A percentile compares a stretch with the other conserved stretches of the same genome.
Conservation (phyloP, 2,113 vertebrate genomes). For the Pheucticus melanocephalus region DNA sequence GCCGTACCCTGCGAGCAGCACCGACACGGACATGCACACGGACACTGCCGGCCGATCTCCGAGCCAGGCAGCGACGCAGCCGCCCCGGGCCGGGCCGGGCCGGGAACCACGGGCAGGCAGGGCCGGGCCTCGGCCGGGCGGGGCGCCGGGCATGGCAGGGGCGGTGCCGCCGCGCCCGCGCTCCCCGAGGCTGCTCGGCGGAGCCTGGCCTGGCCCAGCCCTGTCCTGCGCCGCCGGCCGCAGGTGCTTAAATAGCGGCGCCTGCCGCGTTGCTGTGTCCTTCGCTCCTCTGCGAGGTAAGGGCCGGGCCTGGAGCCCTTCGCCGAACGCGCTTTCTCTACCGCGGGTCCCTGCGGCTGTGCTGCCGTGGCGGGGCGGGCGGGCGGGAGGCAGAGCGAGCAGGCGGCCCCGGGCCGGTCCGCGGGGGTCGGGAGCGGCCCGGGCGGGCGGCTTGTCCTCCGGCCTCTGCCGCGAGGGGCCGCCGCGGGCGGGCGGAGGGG, state of each 20-base stretch:
- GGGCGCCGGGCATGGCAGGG: neutral
- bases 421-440: neutral
- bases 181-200: too few relatives aligned
- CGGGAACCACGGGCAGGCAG: too few relatives aligned
- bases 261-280: too few relatives aligned
- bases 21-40: too few relatives aligned
- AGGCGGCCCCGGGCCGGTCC: too few relatives aligned
- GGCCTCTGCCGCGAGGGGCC: rapidly evolving
- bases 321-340: neutral
- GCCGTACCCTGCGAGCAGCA: neutral
- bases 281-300: neutral
- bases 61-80: too few relatives aligned
- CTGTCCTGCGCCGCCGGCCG: neutral
- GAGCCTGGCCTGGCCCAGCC: neutral
- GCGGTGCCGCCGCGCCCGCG: too few relatives aligned
- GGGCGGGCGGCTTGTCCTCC: too few relatives aligned
- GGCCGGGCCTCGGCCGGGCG: neutral
- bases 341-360: neutral
- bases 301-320: neutral
- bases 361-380: neutral
- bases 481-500: neutral
- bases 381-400: neutral
- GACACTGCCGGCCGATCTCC: rapidly evolving
- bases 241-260: neutral
- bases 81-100: too few relatives aligned